Base-by-base conservation (phyloP, 1,140 invertebrate genomes). In the Carposina sasakii region DNA sequence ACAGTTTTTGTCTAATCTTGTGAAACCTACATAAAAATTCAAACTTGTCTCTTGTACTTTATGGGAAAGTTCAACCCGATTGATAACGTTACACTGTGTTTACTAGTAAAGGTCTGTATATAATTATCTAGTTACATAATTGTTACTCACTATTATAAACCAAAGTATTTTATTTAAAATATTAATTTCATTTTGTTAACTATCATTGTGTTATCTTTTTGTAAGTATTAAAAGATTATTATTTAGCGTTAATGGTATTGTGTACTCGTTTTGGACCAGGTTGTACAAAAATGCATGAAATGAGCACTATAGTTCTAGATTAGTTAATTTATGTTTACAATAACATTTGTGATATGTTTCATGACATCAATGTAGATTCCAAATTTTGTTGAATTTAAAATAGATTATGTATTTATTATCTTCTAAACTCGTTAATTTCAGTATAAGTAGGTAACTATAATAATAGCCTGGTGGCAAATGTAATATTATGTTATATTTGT, bases 161-260 rank as follows among this genome's bases (percentile, higher is more conserved):
- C 75, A 78, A 78, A 78, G 75, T 71, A 66, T 70, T 64, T 52
- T 67, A 45, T n/a, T n/a, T n/a, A n/a, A n/a, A n/a, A 57, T 58
- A 15, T 52, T 49, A 33, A n/a, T 19, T 56, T 59, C 52, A 53
- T 62, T 57, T 54, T 62, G 54, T 61, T 62, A 56, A 40, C 44
- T 49, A 49, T 63, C 48, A 16, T 52, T 52, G 30, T 52, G 40
- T 58, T 53, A 48, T 47, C 45, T 54, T 50, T 41, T 46, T 56
- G 34, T 42, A 53, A 61, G 58, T 60, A 62, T 64, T 64, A 54
- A 48, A 46, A 48, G 52, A 53, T 59, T 58, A 47, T 54, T 57
- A 51, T 60, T 60, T 52, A 53, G 48, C 54, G 45, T 63, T 60
- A 50, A 63, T 59, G 24, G 54, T 44, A 54, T 39, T 47, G 43